Base-by-base conservation (phyloP, 2,888 invertebrate species). In the Sycophila texana region DNA sequence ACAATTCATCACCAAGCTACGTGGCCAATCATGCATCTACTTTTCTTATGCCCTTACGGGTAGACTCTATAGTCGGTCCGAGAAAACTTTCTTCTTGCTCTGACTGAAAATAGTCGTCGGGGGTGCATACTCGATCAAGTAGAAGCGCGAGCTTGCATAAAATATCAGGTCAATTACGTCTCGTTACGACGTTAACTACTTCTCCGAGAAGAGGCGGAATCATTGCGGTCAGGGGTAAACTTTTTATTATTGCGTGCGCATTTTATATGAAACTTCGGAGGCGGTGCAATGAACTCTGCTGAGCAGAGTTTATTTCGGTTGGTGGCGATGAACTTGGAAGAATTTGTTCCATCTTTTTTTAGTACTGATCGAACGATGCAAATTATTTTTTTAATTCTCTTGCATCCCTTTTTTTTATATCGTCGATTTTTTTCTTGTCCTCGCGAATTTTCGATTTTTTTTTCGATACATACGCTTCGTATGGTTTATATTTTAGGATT, bases 31-130 rank as follows among this genome's bases (percentile, higher is more conserved):
- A 39, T 10, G 10, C 39, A 10, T 10, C 39, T 10, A 39, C 7
- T 39, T 39, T 39, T 39, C 39, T 39, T 39, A 39, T 39, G 39
- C 39, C 39, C 39, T 39, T 39, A 10, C 10, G 10, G 10, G 10
- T 39, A 30, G 20, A 2, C 14, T 16, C 13, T 51, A 22, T 55
- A 18, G 55, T 16, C 1, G 12, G 7, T n/a, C 18, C 16, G 12
- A 30, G 51, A 71, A 26, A 67, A 77, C 72, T 72, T 77, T 77
- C 72, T 77, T 77, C 72, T 77, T 77, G 72, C 60, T 14, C 12
- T 16, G 18, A 7, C 20, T 65, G 26, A 76, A 76, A 63, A 63
- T 70, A 68, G 20, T 47, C 12, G 30, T 2, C n/a, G 10, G 16
- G 70, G 76, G 70, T 76, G 76, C 70, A 76, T 76, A 68, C 12